These are phyloP conservation scores for Hyperoplus immaculatus DNA, from an alignment of 2,797 vertebrate genomes.

Conservation along the genomic window DNA sequence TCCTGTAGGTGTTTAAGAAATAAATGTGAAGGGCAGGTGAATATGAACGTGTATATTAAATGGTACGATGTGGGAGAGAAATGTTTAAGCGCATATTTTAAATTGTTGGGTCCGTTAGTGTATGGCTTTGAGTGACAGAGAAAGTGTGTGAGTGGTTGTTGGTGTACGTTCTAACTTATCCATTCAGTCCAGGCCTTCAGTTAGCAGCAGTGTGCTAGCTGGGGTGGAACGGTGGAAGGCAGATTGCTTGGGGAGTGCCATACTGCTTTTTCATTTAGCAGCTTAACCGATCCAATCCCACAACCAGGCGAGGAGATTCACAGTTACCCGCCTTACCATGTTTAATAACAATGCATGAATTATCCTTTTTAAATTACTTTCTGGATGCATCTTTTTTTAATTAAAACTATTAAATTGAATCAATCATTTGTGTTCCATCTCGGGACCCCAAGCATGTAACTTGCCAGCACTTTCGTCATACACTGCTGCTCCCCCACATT, in stretches of 20 bases:
- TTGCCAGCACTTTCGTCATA: conserved; percentile 55
- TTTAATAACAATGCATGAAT: conserved; percentile 77
- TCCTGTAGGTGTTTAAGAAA: not conserved
- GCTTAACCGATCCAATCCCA: conserved; percentile 82
- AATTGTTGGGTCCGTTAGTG: not conserved
- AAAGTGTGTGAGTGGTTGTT: conserved; percentile 55
- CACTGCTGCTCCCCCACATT: conserved; percentile 28
- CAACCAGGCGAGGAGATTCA: conserved; percentile 61
- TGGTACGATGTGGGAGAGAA: not conserved
- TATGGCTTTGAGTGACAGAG: conserved; percentile 35
- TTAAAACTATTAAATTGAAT: conserved; percentile 75
- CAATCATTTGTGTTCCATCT: conserved; percentile 56
- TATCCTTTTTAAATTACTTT: conserved; percentile 77
- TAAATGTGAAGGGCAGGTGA: conserved; percentile 12
- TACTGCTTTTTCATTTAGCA: conserved; percentile 81
- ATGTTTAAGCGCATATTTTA: conserved; percentile 28
- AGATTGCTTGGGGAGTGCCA: conserved; percentile 79
- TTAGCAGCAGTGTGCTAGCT: conserved; percentile 77
- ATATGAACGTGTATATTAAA: conserved; percentile 40
- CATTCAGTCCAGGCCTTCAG: conserved; percentile 71
- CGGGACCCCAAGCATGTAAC: conserved; percentile 52
- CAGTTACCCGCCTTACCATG: conserved; percentile 56
- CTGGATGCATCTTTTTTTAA: conserved; percentile 60
- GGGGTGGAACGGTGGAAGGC: conserved; percentile 80
- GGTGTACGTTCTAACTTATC: conserved; percentile 60